Conservation (phyloP, 2,888 invertebrate genomes). For the Drosophila limbata region DNA sequence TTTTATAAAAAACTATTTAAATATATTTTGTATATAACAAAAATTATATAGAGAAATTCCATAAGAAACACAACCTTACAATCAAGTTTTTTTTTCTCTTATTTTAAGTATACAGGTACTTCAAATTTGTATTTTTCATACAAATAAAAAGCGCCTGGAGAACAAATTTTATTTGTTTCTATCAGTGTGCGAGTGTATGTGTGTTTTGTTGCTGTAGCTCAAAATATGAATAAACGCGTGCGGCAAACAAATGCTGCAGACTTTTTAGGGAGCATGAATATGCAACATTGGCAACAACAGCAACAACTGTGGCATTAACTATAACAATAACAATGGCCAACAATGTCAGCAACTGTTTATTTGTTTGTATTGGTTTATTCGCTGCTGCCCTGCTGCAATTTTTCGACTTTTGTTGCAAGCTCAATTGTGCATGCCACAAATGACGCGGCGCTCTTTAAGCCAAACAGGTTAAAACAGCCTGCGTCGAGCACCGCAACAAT, state of each 20-base stretch:
- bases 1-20: too few relatives aligned
- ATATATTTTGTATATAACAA: too few relatives aligned
- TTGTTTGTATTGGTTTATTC: slow-evolving; percentile 30
- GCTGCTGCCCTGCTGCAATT: slow-evolving; percentile 37
- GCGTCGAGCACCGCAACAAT: neutral
- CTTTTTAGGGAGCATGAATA: slow-evolving; percentile 56
- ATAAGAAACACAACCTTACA: neutral
- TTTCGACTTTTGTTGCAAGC: slow-evolving; percentile 49
- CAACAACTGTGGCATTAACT: slow-evolving; percentile 14
- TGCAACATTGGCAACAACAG: slow-evolving; percentile 37
- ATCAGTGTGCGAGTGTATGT: neutral
- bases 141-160: too few relatives aligned
- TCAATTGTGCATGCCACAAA: slow-evolving; percentile 53
- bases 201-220: neutral
- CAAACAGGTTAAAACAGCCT: slow-evolving; percentile 23
- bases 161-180: neutral
- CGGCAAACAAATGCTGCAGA: slow-evolving; percentile 45
- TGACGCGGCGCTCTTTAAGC: slow-evolving; percentile 25
- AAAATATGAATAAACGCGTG: slow-evolving; percentile 37
- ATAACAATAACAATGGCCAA: slow-evolving; percentile 20
- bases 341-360: slow-evolving; percentile 41
- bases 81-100: too few relatives aligned
- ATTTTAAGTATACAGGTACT: too few relatives aligned
- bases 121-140: too few relatives aligned
- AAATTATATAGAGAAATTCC: neutral